phyloP scores from a whole-genome alignment of 1,140 invertebrate species.

The Aphelenchoides besseyi region DNA sequence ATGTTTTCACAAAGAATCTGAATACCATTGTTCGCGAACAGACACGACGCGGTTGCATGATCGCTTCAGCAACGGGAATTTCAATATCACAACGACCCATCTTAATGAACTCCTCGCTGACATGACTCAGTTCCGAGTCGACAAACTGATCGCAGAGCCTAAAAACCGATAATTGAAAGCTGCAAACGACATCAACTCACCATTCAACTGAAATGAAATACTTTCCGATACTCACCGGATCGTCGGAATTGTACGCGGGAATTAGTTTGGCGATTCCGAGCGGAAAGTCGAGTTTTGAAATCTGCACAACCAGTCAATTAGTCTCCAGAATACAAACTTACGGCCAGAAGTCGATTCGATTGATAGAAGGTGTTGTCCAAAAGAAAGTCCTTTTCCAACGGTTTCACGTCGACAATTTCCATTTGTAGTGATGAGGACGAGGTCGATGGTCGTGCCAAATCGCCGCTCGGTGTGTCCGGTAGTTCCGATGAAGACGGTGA shows the following conservation, averaged over 20 bases:
- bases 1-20: too few relatives aligned
- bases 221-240: conserved; percentile 22
- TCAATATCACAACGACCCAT: conserved; percentile 21
- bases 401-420: conserved; percentile 20
- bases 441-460: neutral
- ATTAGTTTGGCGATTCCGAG: conserved; percentile 28
- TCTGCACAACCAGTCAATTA: neutral
- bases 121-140: conserved; percentile 19
- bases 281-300: conserved; percentile 24
- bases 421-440: conserved; percentile 4
- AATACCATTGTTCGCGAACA: neutral
- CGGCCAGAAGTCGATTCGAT: conserved; percentile 12
- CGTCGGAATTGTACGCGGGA: conserved; percentile 20
- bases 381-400: conserved; percentile 17
- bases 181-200: conserved; percentile 11
- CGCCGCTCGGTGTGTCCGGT: conserved; percentile 12
- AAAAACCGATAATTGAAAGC: neutral
- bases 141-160: conserved; percentile 26
- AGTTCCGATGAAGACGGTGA: conserved; percentile 16
- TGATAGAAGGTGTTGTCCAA: conserved; percentile 23
- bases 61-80: conserved; percentile 12
- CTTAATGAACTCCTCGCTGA: conserved; percentile 19
- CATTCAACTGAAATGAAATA: conserved; percentile 30
- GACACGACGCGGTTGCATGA: conserved; percentile 13
- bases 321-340: neutral